These are phyloP conservation scores for Hydrochoerus hydrochaeris DNA, from an alignment of 2,113 vertebrate genomes.

Conservation along the genomic window DNA sequence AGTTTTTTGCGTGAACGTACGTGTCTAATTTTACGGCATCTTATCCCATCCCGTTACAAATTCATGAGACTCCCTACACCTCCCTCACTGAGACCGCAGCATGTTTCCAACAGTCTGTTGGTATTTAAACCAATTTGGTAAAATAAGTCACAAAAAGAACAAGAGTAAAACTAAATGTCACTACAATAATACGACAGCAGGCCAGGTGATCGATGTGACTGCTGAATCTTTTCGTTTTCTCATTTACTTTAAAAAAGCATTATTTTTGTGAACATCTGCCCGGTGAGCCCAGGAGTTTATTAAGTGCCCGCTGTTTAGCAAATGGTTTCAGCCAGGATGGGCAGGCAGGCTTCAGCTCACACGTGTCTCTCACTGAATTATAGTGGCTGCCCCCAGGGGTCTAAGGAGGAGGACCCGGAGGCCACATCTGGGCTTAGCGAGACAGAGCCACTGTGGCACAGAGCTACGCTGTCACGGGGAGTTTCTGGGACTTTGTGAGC, in stretches of 20 bases:
- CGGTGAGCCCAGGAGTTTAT: slow-evolving; percentile 47
- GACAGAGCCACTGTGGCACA: background rate
- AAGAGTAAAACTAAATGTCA: slow-evolving; percentile 47
- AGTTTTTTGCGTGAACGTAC: background rate
- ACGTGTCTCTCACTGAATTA: slow-evolving; percentile 41
- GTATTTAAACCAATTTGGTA: background rate
- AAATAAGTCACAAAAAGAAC: slow-evolving; percentile 23
- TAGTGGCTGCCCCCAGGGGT: background rate
- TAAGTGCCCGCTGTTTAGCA: slow-evolving; percentile 40
- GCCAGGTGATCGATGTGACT: slow-evolving; percentile 31
- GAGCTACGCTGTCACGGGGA: background rate
- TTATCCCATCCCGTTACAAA: background rate
- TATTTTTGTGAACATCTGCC: slow-evolving; percentile 61
- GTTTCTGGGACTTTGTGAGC: slow-evolving; percentile 20
- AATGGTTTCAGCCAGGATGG: background rate
- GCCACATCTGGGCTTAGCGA: slow-evolving; percentile 53
- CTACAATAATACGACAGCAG: slow-evolving; percentile 10
- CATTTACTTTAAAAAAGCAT: slow-evolving; percentile 55
- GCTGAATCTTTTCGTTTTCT: slow-evolving; percentile 37
- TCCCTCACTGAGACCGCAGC: slow-evolving; percentile 7
- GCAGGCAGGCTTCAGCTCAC: background rate
- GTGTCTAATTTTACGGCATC: background rate
- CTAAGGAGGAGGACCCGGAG: background rate
- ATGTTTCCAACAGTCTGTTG: background rate
- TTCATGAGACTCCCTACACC: background rate